Percentiles rank a stretch among this genome's conserved stretches.
These are phyloP conservation scores for Natrix natrix DNA, from an alignment of 2,797 vertebrate species.

Conservation along the genomic window DNA sequence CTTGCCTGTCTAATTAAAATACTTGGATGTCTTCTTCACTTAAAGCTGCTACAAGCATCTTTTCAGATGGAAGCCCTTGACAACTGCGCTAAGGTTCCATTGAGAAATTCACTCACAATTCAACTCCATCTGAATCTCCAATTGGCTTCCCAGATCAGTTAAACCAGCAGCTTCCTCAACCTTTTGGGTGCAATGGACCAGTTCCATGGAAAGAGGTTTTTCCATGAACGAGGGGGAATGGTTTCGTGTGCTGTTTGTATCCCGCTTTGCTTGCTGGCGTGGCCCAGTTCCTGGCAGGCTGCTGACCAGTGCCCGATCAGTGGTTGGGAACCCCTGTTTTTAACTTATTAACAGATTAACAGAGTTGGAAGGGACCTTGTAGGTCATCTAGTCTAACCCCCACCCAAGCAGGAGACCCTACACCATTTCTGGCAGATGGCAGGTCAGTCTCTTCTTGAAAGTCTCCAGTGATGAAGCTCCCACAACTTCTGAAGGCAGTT, in stretches of 20 bases:
- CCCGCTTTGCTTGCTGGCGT: neutral
- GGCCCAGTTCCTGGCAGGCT: neutral
- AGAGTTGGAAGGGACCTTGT: too few species aligned
- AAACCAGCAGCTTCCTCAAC: neutral
- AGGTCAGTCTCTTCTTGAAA: too few species aligned
- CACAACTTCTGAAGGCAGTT: too few species aligned
- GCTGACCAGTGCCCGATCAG: neutral
- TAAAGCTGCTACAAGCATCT: accelerated
- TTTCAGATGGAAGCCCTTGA: neutral
- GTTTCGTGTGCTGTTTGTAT: neutral
- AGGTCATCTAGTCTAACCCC: too few species aligned
- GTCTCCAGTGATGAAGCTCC: too few species aligned
- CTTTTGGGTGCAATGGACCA: neutral
- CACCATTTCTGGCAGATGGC: too few species aligned
- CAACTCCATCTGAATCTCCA: neutral
- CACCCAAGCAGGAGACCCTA: too few species aligned
- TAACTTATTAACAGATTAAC: too few species aligned
- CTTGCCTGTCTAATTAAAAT: accelerated
- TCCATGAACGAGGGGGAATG: neutral
- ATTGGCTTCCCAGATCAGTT: neutral
- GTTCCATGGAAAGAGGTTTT: neutral
- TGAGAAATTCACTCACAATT: neutral
- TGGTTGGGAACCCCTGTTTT: neutral
- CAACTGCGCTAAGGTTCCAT: neutral
- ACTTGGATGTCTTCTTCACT: neutral